These are phyloP conservation scores for Drosophila lacicola DNA, from an alignment of 2,888 invertebrate genomes.

Conservation along the genomic window DNA sequence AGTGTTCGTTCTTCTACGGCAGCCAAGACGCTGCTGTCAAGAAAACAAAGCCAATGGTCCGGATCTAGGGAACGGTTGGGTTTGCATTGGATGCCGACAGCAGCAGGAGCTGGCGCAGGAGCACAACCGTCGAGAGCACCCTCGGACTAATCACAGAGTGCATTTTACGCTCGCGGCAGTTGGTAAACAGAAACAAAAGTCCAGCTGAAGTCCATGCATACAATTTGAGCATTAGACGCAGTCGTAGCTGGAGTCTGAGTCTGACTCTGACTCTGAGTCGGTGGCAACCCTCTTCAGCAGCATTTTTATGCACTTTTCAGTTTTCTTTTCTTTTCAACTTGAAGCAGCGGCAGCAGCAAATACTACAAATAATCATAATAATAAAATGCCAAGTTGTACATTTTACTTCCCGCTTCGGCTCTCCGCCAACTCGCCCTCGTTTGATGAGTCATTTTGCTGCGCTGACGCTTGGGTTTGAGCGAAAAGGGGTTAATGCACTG, in stretches of 20 bases:
- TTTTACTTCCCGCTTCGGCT: conserved; percentile 56
- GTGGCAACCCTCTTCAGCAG: conserved; percentile 48
- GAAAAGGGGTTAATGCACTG: conserved; percentile 79
- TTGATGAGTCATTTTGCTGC: conserved; percentile 77
- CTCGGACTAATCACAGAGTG: conserved; percentile 80
- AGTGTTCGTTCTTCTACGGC: conserved; percentile 51
- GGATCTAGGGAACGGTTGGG: conserved; percentile 17
- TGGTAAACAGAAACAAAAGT: conserved; percentile 78
- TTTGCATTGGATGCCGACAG: conserved; percentile 5
- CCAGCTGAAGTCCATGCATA: conserved; percentile 77
- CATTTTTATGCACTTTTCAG: conserved; percentile 79
- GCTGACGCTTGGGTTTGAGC: conserved; percentile 45
- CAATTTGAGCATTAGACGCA: conserved; percentile 67
- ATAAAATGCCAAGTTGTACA: conserved; percentile 80
- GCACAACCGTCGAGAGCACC: conserved; percentile 51
- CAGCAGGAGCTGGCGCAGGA: conserved; percentile 1
- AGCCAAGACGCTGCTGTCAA: conserved; percentile 54
- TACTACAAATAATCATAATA: conserved; percentile 81
- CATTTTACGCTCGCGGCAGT: conserved; percentile 79
- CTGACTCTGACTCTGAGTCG: conserved; percentile 26
- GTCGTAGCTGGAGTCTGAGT: conserved; percentile 14
- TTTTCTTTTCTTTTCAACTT: conserved; percentile 65
- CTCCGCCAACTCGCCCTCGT: conserved; percentile 26
- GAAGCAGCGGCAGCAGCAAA: conserved; percentile 74
- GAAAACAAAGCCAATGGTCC: conserved; percentile 29